These are phyloP conservation scores for Umimayanthus chanpuru DNA, from an alignment of 92 coral and sea anemone genomes.

Conservation along the genomic window DNA sequence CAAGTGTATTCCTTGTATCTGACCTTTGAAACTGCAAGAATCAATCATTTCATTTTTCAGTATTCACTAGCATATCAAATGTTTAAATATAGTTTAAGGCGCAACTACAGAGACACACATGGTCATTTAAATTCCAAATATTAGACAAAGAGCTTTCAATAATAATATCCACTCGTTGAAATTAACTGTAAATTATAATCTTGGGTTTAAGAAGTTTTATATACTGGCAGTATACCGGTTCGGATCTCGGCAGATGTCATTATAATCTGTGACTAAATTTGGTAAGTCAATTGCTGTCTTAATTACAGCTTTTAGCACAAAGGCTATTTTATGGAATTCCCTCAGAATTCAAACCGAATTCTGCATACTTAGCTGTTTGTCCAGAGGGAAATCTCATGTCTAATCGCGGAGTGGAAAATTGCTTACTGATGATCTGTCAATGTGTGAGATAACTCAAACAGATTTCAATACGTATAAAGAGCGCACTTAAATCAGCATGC, in stretches of 20 bases:
- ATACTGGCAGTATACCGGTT: background rate
- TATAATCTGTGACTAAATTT: slow-evolving; percentile 32
- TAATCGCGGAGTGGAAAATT: background rate
- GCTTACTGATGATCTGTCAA: slow-evolving; percentile 18
- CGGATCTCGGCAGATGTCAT: background rate
- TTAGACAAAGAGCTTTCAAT: background rate
- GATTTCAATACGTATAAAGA: slow-evolving; percentile 6
- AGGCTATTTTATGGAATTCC: slow-evolving; percentile 3
- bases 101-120: too few relatives aligned
- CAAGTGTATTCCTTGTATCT: background rate
- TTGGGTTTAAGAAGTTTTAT: background rate
- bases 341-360: slow-evolving; percentile 2
- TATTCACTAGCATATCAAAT: too few relatives aligned
- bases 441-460: slow-evolving; percentile 25
- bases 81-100: too few relatives aligned
- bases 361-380: slow-evolving; percentile 3
- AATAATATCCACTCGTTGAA: background rate
- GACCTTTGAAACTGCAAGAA: background rate
- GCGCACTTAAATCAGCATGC: slow-evolving; percentile 29
- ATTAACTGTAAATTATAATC: slow-evolving; percentile 5
- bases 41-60: background rate
- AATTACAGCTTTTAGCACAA: slow-evolving; percentile 41
- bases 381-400: background rate
- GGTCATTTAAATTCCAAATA: background rate
- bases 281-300: slow-evolving; percentile 33